Conservation (phyloP, 2,113 vertebrate genomes). For the Eublepharis macularius region DNA sequence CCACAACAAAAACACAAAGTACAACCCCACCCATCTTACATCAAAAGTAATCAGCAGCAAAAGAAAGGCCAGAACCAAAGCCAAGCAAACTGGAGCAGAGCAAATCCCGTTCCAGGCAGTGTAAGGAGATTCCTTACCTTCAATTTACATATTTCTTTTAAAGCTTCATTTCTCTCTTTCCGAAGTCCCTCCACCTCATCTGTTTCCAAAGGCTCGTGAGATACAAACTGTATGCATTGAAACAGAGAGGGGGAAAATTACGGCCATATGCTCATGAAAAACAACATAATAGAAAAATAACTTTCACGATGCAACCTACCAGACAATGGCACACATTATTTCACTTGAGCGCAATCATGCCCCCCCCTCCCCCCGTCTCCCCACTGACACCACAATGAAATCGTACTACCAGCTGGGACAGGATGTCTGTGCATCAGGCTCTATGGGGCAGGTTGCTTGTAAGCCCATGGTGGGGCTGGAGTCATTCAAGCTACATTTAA, state of each 20-base stretch:
- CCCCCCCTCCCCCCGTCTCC: too few species aligned
- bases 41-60: too few species aligned
- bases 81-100: too few species aligned
- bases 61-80: too few species aligned
- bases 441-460: slow-evolving; percentile 30
- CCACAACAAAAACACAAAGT: too few species aligned
- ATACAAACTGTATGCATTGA: slow-evolving; percentile 68
- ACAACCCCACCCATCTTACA: too few species aligned
- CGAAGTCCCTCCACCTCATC: slow-evolving; percentile 82
- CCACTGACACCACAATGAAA: slow-evolving; percentile 14
- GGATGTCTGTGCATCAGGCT: neutral
- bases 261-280: neutral
- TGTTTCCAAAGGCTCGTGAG: slow-evolving; percentile 76
- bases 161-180: slow-evolving; percentile 83
- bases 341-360: neutral
- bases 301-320: too few species aligned
- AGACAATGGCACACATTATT: neutral
- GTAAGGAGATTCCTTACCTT: slow-evolving; percentile 77
- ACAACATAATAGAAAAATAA: neutral
- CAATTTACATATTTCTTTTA: slow-evolving; percentile 82
- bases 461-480: slow-evolving; percentile 24
- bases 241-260: neutral
- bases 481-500: slow-evolving; percentile 26
- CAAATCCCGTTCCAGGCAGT: too few species aligned
- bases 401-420: neutral